phyloP scores from a whole-genome alignment of 2,888 invertebrate species.

The Heteromyza rotundicornis region DNA sequence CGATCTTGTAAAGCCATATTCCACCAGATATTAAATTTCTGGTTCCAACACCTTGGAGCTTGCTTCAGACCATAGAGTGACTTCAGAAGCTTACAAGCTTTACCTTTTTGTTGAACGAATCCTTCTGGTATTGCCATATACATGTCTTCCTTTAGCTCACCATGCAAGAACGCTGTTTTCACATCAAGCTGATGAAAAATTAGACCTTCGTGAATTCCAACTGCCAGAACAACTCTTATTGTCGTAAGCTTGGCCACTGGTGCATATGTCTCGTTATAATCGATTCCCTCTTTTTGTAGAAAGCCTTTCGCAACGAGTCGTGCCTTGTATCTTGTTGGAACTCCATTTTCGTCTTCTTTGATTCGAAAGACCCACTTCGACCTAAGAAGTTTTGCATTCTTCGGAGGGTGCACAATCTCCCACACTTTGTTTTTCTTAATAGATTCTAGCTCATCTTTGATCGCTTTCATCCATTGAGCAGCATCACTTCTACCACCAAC shows the following conservation, averaged over 20 bases:
- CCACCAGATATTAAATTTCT: too few relatives aligned
- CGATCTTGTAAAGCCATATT: neutral
- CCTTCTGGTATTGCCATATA: slow-evolving; percentile 5
- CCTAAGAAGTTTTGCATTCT: neutral
- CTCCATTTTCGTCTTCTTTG: neutral
- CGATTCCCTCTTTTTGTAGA: slow-evolving; percentile 4
- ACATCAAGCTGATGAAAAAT: slow-evolving; percentile 9
- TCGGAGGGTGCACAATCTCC: neutral
- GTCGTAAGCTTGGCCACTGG: slow-evolving; percentile 6
- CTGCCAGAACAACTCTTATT: slow-evolving; percentile 6
- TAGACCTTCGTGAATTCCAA: neutral
- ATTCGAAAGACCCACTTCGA: neutral
- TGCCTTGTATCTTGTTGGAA: neutral
- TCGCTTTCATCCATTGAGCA: neutral
- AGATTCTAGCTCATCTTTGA: neutral
- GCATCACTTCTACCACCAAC: neutral
- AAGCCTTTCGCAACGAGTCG: neutral
- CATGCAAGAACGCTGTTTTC: slow-evolving; percentile 1
- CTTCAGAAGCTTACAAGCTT: neutral
- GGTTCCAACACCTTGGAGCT: too few relatives aligned
- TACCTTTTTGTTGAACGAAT: neutral
- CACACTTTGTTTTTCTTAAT: neutral
- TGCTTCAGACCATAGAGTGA: too few relatives aligned
- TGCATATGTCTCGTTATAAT: slow-evolving; percentile 10
- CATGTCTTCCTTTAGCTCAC: slow-evolving; percentile 7